Base-by-base conservation (phyloP, 1,140 invertebrate species). In the Rhynchophorus ferrugineus region DNA sequence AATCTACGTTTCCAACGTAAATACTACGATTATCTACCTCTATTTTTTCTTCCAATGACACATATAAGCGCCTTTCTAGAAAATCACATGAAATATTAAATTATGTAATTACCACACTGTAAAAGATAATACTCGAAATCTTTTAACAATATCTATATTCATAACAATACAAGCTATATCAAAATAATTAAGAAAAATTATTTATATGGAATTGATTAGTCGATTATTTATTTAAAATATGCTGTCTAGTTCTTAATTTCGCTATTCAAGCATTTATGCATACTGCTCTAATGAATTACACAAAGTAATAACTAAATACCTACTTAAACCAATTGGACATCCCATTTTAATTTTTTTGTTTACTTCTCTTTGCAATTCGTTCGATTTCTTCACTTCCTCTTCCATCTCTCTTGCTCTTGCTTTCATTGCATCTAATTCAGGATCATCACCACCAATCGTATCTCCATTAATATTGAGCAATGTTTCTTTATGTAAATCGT, bases 1-100 rank as follows among this genome's bases (percentile, higher is more conserved):
- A 99, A 71, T 99, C 96, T 65, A 96, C 95, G 81, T 99, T 99
- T 60, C 96, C 96, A 54, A 99, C 95, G 77, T 97, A 99, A 59
- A 99, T 89, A 38, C 95, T 98, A 62, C 95, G 80, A 60, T 85
- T 87, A 77, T 99, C 97, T 29, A 93, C 89, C 75, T 98, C 95
- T 69, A 94, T 87, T 77, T 98, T 98, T 70, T 99, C 96, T 74
- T 95, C 90, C 22, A 89, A 71, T 1, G 89, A 91, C 78, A 93
- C 83, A 64, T 88, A 88, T 44, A 89, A 75, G 45, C 86, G 82
- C 69, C 84, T 85, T 58, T 81, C 84, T 85, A 67, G 43, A 75
- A 75, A 38, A 8, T 37, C 36, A n/a, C n/a, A n/a, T n/a, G n/a
- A n/a, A n/a, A n/a, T n/a, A n/a, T n/a, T n/a, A 34, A 44, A 8